Evolutionary conservation across 2,113 vertebrate genomes (phyloP).

Genomic region (Bolborhynchus lineola): DNA sequence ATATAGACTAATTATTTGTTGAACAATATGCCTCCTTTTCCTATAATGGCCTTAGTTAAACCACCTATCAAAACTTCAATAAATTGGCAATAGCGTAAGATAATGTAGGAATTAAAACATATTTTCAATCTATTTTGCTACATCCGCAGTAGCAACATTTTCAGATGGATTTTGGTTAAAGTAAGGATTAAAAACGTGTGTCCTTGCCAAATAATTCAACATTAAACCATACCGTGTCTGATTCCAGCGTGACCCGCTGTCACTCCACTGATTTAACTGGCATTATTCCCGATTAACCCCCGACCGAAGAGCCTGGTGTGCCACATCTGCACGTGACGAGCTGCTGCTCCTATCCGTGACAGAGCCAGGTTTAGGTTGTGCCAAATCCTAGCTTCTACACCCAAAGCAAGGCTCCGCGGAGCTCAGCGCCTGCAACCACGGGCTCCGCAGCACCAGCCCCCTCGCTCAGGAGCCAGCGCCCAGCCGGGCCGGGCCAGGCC

Average conservation of each 20-base stretch:
- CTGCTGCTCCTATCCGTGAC: not conserved
- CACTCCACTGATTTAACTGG: not conserved
- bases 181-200: not conserved
- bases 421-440: accelerated
- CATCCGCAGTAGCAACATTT: not conserved
- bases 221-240: not conserved
- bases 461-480: not conserved
- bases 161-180: not conserved
- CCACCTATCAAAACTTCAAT: not conserved
- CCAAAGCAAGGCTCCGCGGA: not conserved
- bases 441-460: not conserved
- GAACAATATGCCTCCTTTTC: not conserved
- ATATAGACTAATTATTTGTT: not conserved
- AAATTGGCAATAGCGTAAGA: not conserved
- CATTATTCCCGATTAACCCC: not conserved
- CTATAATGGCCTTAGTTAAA: not conserved
- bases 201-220: not conserved
- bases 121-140: not conserved
- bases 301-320: not conserved
- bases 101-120: not conserved
- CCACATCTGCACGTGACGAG: not conserved
- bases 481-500: not conserved
- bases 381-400: not conserved
- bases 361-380: not conserved
- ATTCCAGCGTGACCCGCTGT: not conserved